Evolutionary conservation across 2,797 vertebrate species (phyloP).

Genomic region (Lutjanus campechanus): DNA sequence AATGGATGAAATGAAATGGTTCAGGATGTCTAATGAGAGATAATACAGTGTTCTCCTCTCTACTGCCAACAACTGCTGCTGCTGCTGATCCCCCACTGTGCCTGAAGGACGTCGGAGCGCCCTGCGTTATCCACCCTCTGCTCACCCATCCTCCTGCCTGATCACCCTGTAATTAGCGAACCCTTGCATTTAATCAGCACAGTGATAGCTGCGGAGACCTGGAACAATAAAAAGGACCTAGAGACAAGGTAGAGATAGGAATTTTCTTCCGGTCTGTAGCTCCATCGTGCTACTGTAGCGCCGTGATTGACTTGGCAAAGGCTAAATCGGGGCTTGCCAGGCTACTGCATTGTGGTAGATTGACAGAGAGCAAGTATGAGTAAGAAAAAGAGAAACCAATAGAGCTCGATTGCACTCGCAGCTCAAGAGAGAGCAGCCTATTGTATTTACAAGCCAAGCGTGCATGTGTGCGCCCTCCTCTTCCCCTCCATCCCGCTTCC

Average conservation of each 20-base stretch:
- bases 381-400: conserved; percentile 40
- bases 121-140: conserved; percentile 43
- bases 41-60: conserved; percentile 53
- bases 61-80: conserved; percentile 51
- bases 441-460: conserved; percentile 56
- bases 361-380: conserved; percentile 41
- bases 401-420: conserved; percentile 35
- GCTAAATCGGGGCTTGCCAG: conserved; percentile 25
- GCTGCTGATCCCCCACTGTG: conserved; percentile 53
- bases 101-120: conserved; percentile 63
- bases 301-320: conserved; percentile 51
- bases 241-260: conserved; percentile 21
- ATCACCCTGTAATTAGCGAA: conserved; percentile 74
- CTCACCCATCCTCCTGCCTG: conserved; percentile 41
- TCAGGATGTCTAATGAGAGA: conserved; percentile 62
- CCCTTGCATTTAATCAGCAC: conserved; percentile 74
- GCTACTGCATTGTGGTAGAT: conserved; percentile 30
- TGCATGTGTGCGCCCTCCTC: conserved; percentile 4
- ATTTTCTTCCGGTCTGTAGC: background rate
- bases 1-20: background rate
- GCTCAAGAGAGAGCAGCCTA: conserved; percentile 41
- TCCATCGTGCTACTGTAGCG: conserved; percentile 19
- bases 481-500: conserved; percentile 16
- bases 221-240: conserved; percentile 15
- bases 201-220: conserved; percentile 48